Percentiles rank a stretch among this genome's conserved stretches.
phyloP scores from a whole-genome alignment of 2,113 vertebrate genomes.

The Hippocampus comes region DNA sequence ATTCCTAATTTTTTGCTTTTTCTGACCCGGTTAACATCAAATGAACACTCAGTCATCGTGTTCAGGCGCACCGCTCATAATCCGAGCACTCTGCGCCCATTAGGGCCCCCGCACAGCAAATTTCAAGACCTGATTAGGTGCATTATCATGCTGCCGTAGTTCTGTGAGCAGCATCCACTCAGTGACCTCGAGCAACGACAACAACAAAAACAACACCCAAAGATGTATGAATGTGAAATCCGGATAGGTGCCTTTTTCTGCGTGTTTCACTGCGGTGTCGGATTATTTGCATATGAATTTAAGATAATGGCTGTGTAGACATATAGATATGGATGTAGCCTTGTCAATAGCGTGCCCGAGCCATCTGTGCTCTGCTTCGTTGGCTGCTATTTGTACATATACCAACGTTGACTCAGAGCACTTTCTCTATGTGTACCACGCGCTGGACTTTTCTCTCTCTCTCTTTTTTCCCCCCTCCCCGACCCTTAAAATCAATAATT shows the following conservation, averaged over 20 bases:
- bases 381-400: constrained; percentile 49
- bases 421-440: constrained; percentile 40
- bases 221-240: constrained; percentile 8
- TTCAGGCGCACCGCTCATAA: constrained; percentile 36
- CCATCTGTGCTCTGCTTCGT: constrained; percentile 62
- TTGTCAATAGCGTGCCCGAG: constrained; percentile 55
- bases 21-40: constrained; percentile 26
- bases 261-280: constrained; percentile 2
- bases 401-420: constrained; percentile 34
- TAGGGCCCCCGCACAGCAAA: constrained; percentile 43
- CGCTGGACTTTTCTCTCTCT: constrained; percentile 21
- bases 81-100: constrained; percentile 59
- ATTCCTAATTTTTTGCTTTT: constrained; percentile 12
- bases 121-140: constrained; percentile 44
- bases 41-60: constrained; percentile 35
- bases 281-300: constrained; percentile 35
- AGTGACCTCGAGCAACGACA: constrained; percentile 15
- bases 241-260: constrained; percentile 1
- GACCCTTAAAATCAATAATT: constrained; percentile 46
- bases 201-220: neutral
- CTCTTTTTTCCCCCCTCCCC: neutral
- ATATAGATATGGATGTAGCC: constrained; percentile 53
- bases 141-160: constrained; percentile 36
- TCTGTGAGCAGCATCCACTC: constrained; percentile 31
- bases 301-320: constrained; percentile 41